phyloP scores from a whole-genome alignment of 1,140 invertebrate species.

The Caenorhabditis latens region DNA sequence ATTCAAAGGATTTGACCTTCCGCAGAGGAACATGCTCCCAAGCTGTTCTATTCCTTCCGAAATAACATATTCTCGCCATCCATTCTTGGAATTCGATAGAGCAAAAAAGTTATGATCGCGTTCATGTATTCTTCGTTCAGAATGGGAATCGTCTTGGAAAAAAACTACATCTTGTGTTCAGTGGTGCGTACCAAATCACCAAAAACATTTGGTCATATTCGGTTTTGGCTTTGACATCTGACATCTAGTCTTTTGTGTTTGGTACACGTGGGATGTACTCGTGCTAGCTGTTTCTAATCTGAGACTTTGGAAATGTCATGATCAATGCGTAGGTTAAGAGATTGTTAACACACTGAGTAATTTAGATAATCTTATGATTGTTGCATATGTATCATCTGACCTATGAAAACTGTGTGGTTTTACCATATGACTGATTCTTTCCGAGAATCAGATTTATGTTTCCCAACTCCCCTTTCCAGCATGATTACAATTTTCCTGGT shows the following conservation, averaged over 20 bases:
- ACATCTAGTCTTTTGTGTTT: not conserved
- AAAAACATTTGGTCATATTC: slow-evolving; percentile 40
- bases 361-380: too few species aligned
- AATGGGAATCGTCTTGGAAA: not conserved
- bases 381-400: too few species aligned
- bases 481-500: not conserved
- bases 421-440: too few species aligned
- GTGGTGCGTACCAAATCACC: not conserved
- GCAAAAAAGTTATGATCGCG: not conserved
- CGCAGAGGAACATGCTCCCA: not conserved
- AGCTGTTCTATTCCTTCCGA: not conserved
- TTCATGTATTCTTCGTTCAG: not conserved
- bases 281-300: too few species aligned
- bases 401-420: too few species aligned
- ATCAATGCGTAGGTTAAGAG: too few species aligned
- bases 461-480: not conserved
- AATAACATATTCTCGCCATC: slow-evolving; percentile 25
- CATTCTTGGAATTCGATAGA: not conserved
- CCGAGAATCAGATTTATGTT: too few species aligned
- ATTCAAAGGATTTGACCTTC: not conserved
- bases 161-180: slow-evolving; percentile 34
- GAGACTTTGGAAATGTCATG: too few species aligned
- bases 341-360: too few species aligned
- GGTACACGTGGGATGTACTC: too few species aligned
- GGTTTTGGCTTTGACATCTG: not conserved